phyloP scores from a whole-genome alignment of 2,888 invertebrate genomes.

The Drosophila mimica region DNA sequence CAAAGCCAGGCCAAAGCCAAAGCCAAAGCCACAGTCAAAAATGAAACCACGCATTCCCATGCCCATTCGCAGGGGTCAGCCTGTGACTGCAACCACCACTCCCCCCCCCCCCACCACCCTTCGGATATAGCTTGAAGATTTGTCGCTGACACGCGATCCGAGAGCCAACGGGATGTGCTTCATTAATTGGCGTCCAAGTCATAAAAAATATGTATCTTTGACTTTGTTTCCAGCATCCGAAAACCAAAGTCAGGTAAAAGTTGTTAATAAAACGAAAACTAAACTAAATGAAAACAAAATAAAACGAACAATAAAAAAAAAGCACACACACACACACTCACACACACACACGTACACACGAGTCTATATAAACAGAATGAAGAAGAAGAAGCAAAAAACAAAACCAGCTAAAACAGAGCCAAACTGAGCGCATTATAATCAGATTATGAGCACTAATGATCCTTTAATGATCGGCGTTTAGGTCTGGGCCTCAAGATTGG shows the following conservation, averaged over 20 bases:
- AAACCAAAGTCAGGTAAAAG: slow-evolving; percentile 69
- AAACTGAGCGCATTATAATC: slow-evolving; percentile 84
- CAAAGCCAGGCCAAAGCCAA: slow-evolving; percentile 1
- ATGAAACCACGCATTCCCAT: slow-evolving; percentile 44
- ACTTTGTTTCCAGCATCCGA: slow-evolving; percentile 48
- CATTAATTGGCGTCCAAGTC: slow-evolving; percentile 72
- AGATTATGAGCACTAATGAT: slow-evolving; percentile 85
- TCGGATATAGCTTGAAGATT: slow-evolving; percentile 57
- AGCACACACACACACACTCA: neutral
- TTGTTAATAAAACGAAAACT: slow-evolving; percentile 76
- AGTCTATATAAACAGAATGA: slow-evolving; percentile 8
- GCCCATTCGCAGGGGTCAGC: slow-evolving; percentile 44
- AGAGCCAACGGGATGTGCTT: slow-evolving; percentile 75
- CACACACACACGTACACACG: neutral
- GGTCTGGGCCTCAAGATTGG: slow-evolving; percentile 63
- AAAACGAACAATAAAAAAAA: slow-evolving; percentile 24
- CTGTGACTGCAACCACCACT: slow-evolving; percentile 15
- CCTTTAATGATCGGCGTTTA: slow-evolving; percentile 85
- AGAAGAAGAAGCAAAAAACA: slow-evolving; percentile 1
- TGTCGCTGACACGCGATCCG: slow-evolving; percentile 75
- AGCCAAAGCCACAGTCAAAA: slow-evolving; percentile 1
- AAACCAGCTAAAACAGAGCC: slow-evolving; percentile 58
- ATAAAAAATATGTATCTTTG: slow-evolving; percentile 34
- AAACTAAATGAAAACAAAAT: slow-evolving; percentile 56
- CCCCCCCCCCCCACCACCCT: neutral